Percentiles rank a stretch among this genome's conserved stretches.
Conservation (phyloP, 2,113 vertebrate species). For the Actenoides hombroni region DNA sequence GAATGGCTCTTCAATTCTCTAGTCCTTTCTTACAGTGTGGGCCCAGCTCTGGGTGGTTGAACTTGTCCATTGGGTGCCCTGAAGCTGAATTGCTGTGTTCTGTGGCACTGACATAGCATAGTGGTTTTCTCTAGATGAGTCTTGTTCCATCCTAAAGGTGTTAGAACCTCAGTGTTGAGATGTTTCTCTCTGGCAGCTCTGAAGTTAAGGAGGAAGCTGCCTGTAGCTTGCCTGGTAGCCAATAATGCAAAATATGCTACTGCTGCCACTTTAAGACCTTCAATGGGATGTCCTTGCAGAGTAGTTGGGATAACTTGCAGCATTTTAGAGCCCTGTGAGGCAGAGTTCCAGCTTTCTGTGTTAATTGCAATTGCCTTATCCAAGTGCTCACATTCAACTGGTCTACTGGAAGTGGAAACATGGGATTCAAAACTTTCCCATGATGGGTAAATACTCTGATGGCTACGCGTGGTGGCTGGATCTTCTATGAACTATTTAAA, state of each 20-base stretch:
- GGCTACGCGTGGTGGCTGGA: neutral
- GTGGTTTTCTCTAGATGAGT: neutral
- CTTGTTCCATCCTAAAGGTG: neutral
- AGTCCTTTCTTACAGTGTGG: neutral
- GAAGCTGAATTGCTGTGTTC: neutral
- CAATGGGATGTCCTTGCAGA: neutral
- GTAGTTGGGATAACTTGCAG: neutral
- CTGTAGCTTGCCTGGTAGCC: fast-evolving
- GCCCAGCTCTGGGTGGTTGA: neutral
- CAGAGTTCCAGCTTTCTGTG: neutral
- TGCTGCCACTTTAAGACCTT: neutral
- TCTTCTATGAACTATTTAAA: neutral
- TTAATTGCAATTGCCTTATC: neutral
- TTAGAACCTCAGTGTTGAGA: neutral
- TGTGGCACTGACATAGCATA: too few relatives aligned
- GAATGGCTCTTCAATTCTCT: neutral
- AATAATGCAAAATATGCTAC: neutral
- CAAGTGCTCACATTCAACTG: neutral
- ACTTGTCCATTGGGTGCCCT: fast-evolving
- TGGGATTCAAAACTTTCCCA: neutral
- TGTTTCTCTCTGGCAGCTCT: neutral
- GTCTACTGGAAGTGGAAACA: neutral
- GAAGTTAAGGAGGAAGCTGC: neutral
- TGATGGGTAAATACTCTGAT: too few relatives aligned
- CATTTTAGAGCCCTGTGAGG: neutral